Evolutionary conservation across 2,797 vertebrate genomes (phyloP).

Genomic region (Aselliscus stoliczkanus): DNA sequence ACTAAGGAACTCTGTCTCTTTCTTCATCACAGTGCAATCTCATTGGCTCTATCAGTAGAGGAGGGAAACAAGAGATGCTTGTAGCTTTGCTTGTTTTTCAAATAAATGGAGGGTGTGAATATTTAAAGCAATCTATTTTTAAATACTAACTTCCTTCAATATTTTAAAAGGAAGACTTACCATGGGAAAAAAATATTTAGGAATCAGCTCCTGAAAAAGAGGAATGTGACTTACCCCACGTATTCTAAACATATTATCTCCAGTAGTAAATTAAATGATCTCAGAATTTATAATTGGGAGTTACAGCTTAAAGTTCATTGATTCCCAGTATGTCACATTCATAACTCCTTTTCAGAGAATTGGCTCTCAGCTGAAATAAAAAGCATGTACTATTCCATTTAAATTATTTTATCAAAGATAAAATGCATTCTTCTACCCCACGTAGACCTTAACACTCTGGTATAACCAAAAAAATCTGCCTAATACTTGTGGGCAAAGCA

Average conservation of each 20-base stretch:
- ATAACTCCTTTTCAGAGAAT: not conserved
- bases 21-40: not conserved
- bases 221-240: not conserved
- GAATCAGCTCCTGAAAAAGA: not conserved
- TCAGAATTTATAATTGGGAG: not conserved
- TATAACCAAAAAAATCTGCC: not conserved
- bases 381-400: not conserved
- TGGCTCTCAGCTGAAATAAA: conserved; percentile 19
- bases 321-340: not conserved
- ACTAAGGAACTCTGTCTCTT: not conserved
- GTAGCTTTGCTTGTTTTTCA: not conserved
- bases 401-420: conserved; percentile 2
- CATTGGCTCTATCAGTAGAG: not conserved
- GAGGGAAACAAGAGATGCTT: not conserved
- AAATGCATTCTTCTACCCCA: not conserved
- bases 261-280: not conserved
- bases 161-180: conserved; percentile 37
- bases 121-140: conserved; percentile 26
- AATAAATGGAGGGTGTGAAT: not conserved
- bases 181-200: not conserved
- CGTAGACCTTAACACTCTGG: not conserved
- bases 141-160: not conserved
- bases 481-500: not conserved
- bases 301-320: not conserved
- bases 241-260: not conserved